Percentiles rank a stretch among this genome's conserved stretches.
Evolutionary conservation across 2,888 invertebrate species (phyloP).

Genomic region (Eugnorisma glareosa): DNA sequence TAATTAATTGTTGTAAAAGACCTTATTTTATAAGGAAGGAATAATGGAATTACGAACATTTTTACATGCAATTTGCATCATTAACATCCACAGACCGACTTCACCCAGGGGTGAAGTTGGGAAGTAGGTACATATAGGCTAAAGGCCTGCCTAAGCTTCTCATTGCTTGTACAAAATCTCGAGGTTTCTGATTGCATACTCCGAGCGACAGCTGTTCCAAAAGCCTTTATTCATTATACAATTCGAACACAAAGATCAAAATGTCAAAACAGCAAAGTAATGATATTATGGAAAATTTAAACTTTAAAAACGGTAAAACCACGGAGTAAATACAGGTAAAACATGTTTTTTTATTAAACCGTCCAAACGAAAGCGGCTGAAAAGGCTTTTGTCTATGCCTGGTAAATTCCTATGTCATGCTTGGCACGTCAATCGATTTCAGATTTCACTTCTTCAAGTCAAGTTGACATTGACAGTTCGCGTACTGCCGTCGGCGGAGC

Average conservation of each 20-base stretch:
- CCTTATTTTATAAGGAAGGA: neutral
- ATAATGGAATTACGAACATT: neutral
- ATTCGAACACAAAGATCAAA: neutral
- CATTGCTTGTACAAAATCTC: neutral
- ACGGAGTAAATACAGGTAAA: no score
- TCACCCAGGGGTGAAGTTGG: neutral
- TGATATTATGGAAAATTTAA: neutral
- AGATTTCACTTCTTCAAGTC: constrained; percentile 11
- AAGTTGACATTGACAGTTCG: constrained; percentile 75
- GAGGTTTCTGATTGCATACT: neutral
- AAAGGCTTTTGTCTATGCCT: constrained; percentile 51
- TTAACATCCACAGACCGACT: neutral
- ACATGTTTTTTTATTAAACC: neutral
- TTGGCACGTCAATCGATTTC: constrained; percentile 57
- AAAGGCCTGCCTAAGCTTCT: neutral
- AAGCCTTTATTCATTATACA: neutral
- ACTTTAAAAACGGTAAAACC: no score
- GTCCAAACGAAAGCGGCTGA: constrained; percentile 15
- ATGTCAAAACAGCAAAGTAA: neutral
- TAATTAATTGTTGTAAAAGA: constrained; percentile 3
- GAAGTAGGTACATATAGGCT: neutral
- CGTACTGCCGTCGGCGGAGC: constrained; percentile 64
- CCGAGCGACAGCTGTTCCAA: neutral
- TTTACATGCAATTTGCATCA: neutral
- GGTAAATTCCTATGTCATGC: constrained; percentile 47